Evolutionary conservation across 2,888 invertebrate species (phyloP).

Genomic region (Fragum fragum): DNA sequence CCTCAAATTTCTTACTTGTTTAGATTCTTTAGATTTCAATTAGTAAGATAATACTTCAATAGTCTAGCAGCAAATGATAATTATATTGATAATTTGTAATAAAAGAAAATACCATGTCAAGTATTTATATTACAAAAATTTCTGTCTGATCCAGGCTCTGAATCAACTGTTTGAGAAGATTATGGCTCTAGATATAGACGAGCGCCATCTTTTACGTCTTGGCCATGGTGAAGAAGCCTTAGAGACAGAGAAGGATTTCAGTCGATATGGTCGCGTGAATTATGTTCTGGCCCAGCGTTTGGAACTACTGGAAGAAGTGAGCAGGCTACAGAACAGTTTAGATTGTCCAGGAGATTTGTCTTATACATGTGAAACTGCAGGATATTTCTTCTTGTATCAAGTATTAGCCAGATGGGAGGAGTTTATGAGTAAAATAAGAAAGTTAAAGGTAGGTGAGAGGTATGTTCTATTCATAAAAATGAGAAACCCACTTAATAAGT

Average conservation of each 20-base stretch:
- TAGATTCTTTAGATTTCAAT: too few relatives aligned
- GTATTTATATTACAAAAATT: slow-evolving; percentile 86
- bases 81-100: too few relatives aligned
- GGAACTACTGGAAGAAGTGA: slow-evolving; percentile 95
- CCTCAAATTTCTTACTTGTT: too few relatives aligned
- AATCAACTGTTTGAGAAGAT: slow-evolving; percentile 99
- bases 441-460: slow-evolving; percentile 81
- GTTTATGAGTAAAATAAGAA: slow-evolving; percentile 90
- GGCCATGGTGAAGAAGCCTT: slow-evolving; percentile 99
- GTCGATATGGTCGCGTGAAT: slow-evolving; percentile 99
- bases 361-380: slow-evolving; percentile 99
- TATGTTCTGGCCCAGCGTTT: slow-evolving; percentile 98
- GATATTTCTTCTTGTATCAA: slow-evolving; percentile 98
- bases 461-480: too few relatives aligned
- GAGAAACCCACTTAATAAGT: too few relatives aligned
- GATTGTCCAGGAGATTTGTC: slow-evolving; percentile 87
- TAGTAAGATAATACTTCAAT: too few relatives aligned
- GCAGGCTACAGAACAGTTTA: slow-evolving; percentile 94
- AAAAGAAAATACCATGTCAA: too few relatives aligned
- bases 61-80: too few relatives aligned
- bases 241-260: slow-evolving; percentile 99
- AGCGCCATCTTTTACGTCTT: slow-evolving; percentile 97
- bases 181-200: slow-evolving; percentile 98
- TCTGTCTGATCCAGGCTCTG: slow-evolving; percentile 92
- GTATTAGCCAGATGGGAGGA: slow-evolving; percentile 96